Conservation (phyloP, 2,888 invertebrate species). For the Ochropleura plecta region DNA sequence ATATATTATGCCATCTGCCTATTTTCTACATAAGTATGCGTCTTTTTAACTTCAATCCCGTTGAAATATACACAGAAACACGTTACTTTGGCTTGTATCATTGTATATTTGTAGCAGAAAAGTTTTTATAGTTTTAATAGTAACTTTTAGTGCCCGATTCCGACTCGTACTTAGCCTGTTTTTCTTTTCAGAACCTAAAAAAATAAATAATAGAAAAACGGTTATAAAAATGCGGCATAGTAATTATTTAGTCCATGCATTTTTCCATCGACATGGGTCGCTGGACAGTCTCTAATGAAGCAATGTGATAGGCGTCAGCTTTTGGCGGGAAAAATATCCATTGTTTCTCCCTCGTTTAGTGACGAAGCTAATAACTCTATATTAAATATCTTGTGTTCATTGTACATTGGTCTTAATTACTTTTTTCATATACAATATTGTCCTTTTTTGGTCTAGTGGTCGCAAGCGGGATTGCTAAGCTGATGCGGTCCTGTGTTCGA, state of each 20-base stretch:
- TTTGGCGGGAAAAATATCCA: slow-evolving; percentile 68
- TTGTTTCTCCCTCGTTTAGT: slow-evolving; percentile 66
- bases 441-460: not conserved
- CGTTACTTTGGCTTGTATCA: too few relatives aligned
- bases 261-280: slow-evolving; percentile 61
- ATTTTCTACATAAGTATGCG: too few relatives aligned
- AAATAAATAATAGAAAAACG: not conserved
- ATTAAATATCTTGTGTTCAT: slow-evolving; percentile 64
- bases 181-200: not conserved
- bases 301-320: slow-evolving; percentile 71
- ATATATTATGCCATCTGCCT: too few relatives aligned
- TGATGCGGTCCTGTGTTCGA: not conserved
- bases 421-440: slow-evolving; percentile 47
- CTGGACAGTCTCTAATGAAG: slow-evolving; percentile 71
- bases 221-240: slow-evolving; percentile 7
- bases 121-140: too few relatives aligned
- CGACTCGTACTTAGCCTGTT: not conserved
- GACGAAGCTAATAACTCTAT: slow-evolving; percentile 73
- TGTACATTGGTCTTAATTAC: slow-evolving; percentile 58
- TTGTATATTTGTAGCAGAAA: too few relatives aligned
- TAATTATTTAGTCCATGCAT: slow-evolving; percentile 23
- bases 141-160: too few relatives aligned
- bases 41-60: too few relatives aligned
- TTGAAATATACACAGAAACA: too few relatives aligned
- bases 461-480: not conserved